phyloP scores from a whole-genome alignment of 2,113 vertebrate species.

The Eulacestoma nigropectus region DNA sequence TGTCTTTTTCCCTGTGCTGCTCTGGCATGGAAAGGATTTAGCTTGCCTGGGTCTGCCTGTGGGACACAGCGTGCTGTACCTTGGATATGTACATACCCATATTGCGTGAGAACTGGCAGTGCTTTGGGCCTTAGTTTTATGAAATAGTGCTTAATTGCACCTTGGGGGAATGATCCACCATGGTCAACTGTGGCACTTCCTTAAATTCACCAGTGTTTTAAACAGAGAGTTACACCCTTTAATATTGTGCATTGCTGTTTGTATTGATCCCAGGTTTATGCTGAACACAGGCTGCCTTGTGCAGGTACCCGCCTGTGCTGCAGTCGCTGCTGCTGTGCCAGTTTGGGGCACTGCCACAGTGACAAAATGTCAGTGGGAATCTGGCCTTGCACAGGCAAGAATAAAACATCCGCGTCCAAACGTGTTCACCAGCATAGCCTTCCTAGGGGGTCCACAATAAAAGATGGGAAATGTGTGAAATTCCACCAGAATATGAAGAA shows the following conservation, averaged over 20 bases:
- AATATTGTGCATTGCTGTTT: background rate
- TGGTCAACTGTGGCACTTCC: background rate
- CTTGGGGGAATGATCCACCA: background rate
- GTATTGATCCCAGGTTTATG: background rate
- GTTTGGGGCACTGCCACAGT: accelerated
- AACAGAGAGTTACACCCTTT: background rate
- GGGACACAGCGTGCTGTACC: background rate
- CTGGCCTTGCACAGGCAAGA: background rate
- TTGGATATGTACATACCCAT: background rate
- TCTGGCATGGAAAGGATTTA: background rate
- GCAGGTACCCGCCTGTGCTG: background rate
- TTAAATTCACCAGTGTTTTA: background rate
- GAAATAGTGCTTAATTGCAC: background rate
- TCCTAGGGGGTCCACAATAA: background rate
- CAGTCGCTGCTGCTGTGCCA: background rate
- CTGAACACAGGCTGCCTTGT: background rate
- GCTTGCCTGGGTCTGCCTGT: background rate
- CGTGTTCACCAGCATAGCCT: accelerated
- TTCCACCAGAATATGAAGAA: background rate
- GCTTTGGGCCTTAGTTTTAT: background rate
- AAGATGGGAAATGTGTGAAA: background rate
- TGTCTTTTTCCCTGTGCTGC: background rate
- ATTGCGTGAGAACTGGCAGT: background rate
- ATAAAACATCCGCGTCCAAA: background rate
- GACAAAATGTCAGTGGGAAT: background rate